Evolutionary conservation across 2,113 vertebrate genomes (phyloP), one percentile per base, ranked within the genome.

Genomic region (Peromyscus maniculatus): DNA sequence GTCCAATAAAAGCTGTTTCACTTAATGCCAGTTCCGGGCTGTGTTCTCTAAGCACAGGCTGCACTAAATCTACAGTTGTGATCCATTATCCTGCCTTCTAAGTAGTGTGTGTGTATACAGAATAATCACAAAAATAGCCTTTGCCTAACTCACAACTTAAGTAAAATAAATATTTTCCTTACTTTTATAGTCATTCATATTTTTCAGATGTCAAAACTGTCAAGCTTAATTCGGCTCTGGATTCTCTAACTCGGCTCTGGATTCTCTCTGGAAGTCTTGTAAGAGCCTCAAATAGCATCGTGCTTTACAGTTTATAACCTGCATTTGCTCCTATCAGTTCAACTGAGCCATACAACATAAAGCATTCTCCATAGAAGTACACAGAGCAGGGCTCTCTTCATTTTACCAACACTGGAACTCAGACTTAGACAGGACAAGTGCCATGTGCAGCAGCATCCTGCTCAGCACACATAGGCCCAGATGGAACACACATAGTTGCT

Each of bases 131-230:
- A 96, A 92, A 92, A 8, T 88, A 43, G 12, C 36, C 31, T 95
- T 88, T 31, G 57, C 64, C 91, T 93, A 88, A 80, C 92, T 96
- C 64, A 79, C 74, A 74, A 79, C 74, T 93, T 91, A 96, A 91
- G 17, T 82, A 91, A 94, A 93, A 89, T 94, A 97, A 97, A 93
- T 90, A 97, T 89, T 83, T 96, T 87, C 46, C 62, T 57, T 69
- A 79, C 8, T 69, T 94, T 96, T 95, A 97, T 75, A 87, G 90
- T 83, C 74, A 71, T 13, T 84, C 79, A 71, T 79, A 96, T 24
- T 94, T 97, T 87, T 94, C 91, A 90, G 55, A 69, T 92, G 75
- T 72, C 91, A 84, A 93, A 78, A 74, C 64, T 75, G 49, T 80
- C 31, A 84, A 79, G 84, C 57, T 87, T 49, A 93, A 87, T 78